Base-by-base conservation (phyloP, 2,113 vertebrate species). In the Bufo gargarizans region DNA sequence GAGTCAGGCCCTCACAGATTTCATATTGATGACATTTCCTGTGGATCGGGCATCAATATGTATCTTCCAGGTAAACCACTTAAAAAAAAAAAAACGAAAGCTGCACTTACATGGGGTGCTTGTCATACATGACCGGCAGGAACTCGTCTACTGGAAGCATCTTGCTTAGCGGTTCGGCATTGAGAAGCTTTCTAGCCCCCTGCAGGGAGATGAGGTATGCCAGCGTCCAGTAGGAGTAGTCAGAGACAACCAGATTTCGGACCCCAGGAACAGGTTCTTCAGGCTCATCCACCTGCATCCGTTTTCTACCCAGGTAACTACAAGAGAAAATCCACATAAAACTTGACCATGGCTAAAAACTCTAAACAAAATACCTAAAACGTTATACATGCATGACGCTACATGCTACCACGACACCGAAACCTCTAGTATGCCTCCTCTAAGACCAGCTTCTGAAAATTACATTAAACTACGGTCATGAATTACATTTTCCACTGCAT, bases 171-270 rank as follows among this genome's bases (percentile, higher is more conserved):
- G 97, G 97, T 86, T 94, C 91, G 1, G 96, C 97, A 0, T 93
- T 94, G 84, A 99, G 90, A 80, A 99, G 96, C 91, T 98, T 99
- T 88, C 85, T 91, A 0, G 97, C 97, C 0, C 97, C 97, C 81
- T 95, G 95, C 47, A 97, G 92, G 0, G 97, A 98, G 47, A 99
- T 94, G 90, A 96, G 95, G 11, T 99, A 99, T 1, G 95, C 97
- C 74, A 99, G 91, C 0, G 97, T 98, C 97, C 97, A 99, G 82
- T 98, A 99, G 4, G 97, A 99, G 89, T 99, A 99, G 84, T 98
- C 97, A 0, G 97, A 96, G 78, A 96, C 96, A 77, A 99, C 97
- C 90, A 99, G 90, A 90, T 97, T 98, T 90, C 96, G 94, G 84
- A 99, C 93, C 0, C 95, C 95, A 4, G 96, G 94, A 71, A 99